Evolutionary conservation across 1,140 invertebrate species (phyloP).

Genomic region (Drosophila tani): DNA sequence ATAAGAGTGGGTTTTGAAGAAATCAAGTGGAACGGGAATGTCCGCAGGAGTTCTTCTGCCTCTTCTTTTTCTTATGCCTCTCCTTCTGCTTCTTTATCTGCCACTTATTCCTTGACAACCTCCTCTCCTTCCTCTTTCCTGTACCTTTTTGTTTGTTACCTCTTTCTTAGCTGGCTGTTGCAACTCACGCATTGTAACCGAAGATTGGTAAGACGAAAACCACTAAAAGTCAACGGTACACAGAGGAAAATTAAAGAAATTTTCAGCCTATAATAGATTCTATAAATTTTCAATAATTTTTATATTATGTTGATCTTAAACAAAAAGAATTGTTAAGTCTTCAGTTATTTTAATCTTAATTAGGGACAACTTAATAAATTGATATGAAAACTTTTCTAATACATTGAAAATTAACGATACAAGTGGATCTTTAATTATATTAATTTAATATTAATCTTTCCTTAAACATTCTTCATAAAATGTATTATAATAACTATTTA

Average conservation of each 20-base stretch:
- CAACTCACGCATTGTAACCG: constrained; percentile 49
- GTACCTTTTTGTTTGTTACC: constrained; percentile 10
- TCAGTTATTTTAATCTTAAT: no score
- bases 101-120: constrained; percentile 22
- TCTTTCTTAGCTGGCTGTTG: constrained; percentile 12
- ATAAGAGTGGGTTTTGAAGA: constrained; percentile 43
- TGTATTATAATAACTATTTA: no score
- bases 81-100: constrained; percentile 8
- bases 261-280: no score
- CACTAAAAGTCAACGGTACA: constrained; percentile 16
- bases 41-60: constrained; percentile 7
- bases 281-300: no score
- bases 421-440: no score
- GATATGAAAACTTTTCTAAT: no score
- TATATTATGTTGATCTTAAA: no score
- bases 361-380: no score
- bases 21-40: constrained; percentile 58
- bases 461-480: no score
- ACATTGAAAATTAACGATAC: no score
- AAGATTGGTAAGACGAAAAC: constrained; percentile 26
- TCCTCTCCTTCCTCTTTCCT: constrained; percentile 1
- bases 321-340: no score
- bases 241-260: neutral
- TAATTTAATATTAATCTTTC: no score
- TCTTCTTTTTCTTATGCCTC: neutral